Conservation (phyloP, 2,888 invertebrate genomes). For the Agonopterix subpropinquella region DNA sequence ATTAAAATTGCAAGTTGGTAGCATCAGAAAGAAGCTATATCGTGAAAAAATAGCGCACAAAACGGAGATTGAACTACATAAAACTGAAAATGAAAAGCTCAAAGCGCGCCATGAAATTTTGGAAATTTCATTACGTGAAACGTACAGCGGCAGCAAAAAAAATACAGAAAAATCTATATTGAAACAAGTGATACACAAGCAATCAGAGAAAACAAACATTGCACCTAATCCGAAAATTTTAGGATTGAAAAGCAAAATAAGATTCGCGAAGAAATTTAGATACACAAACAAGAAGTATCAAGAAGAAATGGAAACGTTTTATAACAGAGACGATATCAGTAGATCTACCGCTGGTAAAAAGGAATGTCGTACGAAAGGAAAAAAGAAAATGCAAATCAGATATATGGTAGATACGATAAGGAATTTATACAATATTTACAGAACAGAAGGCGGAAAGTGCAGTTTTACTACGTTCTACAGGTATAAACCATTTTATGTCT, state of each 20-base stretch:
- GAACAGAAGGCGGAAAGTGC: conserved; percentile 9
- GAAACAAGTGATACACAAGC: conserved; percentile 4
- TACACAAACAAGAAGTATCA: conserved; percentile 1
- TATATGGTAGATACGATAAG: conserved; percentile 6
- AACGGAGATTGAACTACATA: conserved; percentile 2
- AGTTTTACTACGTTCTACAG: conserved; percentile 12
- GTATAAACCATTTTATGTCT: conserved; percentile 10
- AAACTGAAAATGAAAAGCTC: conserved; percentile 2
- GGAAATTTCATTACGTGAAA: conserved; percentile 1
- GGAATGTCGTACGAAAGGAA: conserved; percentile 4
- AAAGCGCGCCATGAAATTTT: conserved; percentile 6
- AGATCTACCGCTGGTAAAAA: conserved; percentile 7
- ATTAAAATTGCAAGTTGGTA: conserved; percentile 3
- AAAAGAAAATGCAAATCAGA: conserved; percentile 6
- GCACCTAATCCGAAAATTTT: neutral
- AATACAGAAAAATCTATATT: conserved; percentile 3
- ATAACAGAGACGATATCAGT: conserved; percentile 8
- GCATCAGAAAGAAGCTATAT: conserved; percentile 2
- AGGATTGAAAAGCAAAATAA: neutral
- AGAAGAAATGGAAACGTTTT: conserved; percentile 7
- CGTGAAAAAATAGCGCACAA: conserved; percentile 1
- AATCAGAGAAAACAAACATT: no score
- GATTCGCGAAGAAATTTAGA: neutral
- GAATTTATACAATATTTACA: conserved; percentile 9
- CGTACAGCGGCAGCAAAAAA: conserved; percentile 1